Evolutionary conservation across 2,888 invertebrate genomes (phyloP), one percentile per base, ranked within the genome.

Genomic region (Ferdinandea cuprea): DNA sequence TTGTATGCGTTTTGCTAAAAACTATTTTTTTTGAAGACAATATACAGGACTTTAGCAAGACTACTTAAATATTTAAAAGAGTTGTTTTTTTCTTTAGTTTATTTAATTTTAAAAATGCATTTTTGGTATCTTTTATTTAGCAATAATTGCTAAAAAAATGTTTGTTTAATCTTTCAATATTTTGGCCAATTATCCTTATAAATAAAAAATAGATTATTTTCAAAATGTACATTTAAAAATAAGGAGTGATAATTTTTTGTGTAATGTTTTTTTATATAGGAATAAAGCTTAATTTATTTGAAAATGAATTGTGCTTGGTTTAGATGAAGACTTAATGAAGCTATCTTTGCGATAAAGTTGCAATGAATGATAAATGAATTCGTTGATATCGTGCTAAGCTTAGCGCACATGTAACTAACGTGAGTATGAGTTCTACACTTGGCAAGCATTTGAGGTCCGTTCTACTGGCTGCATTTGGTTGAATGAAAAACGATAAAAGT

Each of bases 401-500:
- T 73, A 83, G 72, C 61, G 78, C 73, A 50, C 72, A 78, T 68
- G 68, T 44, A 63, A 83, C 48, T 68, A 83, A 68, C 1, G 83
- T 63, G 48, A 78, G 50, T 73, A 68, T 40, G 52, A 83, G 68
- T 35, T 68, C 52, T 72, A 83, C n/a, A 72, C 73, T 78, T 56
- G 83, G 78, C 68, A 83, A 83, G 78, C 72, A 58, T 50, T 83
- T 72, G 68, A 56, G 13, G 81, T 83, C 83, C 83, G 52, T 73
- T 61, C 66, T 81, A 81, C 83, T 83, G 88, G 91, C 90, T 91
- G 90, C 90, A 87, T 90, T 90, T 87, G 88, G 88, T 89, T 89
- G 89, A 88, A 90, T 87, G 89, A 90, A 88, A 91, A 90, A 87
- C 89, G 90, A 89, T 90, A 91, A 90, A 89, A 91, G 87, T 89